Percentiles rank a stretch among this genome's conserved stretches.
Conservation (phyloP, 1,140 invertebrate species). For the Microplitis demolitor region DNA sequence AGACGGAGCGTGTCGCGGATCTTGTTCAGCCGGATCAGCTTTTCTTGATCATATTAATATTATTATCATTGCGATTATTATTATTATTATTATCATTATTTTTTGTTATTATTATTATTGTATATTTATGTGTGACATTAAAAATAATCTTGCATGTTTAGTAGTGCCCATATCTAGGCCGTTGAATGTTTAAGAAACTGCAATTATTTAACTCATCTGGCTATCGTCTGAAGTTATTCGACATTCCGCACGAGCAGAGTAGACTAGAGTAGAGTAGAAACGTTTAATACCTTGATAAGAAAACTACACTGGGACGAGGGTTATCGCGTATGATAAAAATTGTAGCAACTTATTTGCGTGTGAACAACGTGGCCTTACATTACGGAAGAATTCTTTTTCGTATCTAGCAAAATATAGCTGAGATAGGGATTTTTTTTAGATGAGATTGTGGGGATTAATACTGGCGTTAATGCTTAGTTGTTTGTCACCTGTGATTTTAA, state of each 20-base stretch:
- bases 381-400: no score
- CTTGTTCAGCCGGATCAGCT: background rate
- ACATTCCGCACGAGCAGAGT: background rate
- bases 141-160: background rate
- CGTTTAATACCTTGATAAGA: background rate
- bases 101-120: no score
- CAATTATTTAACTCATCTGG: background rate
- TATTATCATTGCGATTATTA: background rate
- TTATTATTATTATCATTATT: no score
- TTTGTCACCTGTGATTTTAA: no score
- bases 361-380: constrained; percentile 24
- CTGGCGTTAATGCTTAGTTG: no score
- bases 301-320: background rate
- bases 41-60: background rate
- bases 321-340: background rate
- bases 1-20: background rate
- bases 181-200: background rate
- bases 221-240: background rate
- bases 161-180: background rate
- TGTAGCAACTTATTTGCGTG: constrained; percentile 16
- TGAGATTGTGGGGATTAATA: no score
- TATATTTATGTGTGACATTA: no score
- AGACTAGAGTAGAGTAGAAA: background rate
- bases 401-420: no score
- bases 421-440: no score